Percentiles rank a stretch among this genome's conserved stretches.
phyloP scores from a whole-genome alignment of 2,797 vertebrate species.

The Pseudopleuronectes americanus region DNA sequence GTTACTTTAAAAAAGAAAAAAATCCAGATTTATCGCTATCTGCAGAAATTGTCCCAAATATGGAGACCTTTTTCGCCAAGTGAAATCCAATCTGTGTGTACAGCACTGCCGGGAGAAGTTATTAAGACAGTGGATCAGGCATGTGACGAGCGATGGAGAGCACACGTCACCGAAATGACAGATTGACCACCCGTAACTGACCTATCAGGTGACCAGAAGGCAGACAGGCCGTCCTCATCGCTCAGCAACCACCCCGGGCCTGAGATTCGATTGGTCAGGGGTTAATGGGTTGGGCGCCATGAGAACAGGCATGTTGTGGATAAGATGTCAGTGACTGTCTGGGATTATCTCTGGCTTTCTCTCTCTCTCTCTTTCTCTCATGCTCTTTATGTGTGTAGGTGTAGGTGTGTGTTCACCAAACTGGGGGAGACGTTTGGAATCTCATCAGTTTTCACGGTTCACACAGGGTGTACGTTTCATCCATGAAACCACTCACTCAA shows the following conservation, averaged over 20 bases:
- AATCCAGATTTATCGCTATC: not conserved
- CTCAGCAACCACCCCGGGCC: constrained; percentile 29
- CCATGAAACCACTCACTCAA: constrained; percentile 21
- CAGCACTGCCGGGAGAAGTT: constrained; percentile 15
- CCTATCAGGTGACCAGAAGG: constrained; percentile 55
- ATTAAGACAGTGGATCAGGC: constrained; percentile 34
- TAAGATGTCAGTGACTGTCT: constrained; percentile 73
- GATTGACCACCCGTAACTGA: constrained; percentile 48
- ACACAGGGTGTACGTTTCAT: constrained; percentile 11
- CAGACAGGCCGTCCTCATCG: constrained; percentile 65
- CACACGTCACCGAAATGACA: constrained; percentile 43
- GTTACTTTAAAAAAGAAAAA: not conserved
- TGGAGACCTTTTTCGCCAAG: not conserved
- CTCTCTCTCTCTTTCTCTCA: constrained; percentile 15
- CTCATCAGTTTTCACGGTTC: constrained; percentile 19
- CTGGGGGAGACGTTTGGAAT: constrained; percentile 13
- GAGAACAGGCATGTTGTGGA: constrained; percentile 60
- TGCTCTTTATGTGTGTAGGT: constrained; percentile 2
- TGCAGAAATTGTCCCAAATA: constrained; percentile 1
- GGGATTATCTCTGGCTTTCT: constrained; percentile 44
- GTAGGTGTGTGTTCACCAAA: constrained; percentile 12
- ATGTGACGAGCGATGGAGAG: constrained; percentile 34
- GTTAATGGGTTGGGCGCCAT: constrained; percentile 78
- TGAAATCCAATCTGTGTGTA: constrained; percentile 15
- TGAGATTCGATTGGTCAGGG: constrained; percentile 71